phyloP scores from a whole-genome alignment of 2,797 vertebrate species.

The Labeo calbasu region DNA sequence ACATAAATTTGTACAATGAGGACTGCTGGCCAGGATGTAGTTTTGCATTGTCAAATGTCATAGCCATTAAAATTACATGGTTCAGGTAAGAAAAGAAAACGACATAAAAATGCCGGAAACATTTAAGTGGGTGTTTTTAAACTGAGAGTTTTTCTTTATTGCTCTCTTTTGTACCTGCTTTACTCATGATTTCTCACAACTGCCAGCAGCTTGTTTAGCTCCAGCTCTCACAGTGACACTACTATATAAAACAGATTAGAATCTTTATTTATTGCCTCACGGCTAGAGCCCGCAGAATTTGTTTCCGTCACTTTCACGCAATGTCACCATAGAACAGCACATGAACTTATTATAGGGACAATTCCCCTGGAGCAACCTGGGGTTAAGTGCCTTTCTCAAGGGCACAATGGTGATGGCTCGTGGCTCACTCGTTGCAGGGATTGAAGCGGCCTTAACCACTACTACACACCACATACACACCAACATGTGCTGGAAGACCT shows the following conservation, averaged over 20 bases:
- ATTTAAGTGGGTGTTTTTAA: neutral
- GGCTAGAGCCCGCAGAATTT: constrained; percentile 11
- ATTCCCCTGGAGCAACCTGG: constrained; percentile 23
- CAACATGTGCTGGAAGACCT: constrained; percentile 8
- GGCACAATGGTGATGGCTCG: constrained; percentile 18
- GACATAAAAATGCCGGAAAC: neutral
- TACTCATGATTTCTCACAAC: neutral
- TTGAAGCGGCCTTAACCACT: constrained; percentile 11
- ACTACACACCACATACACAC: constrained; percentile 31
- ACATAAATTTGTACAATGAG: neutral
- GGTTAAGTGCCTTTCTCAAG: constrained; percentile 38
- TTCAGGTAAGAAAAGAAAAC: neutral
- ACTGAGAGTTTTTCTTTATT: constrained; percentile 3
- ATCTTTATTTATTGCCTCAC: constrained; percentile 27
- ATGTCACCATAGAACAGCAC: constrained; percentile 20
- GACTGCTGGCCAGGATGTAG: constrained; percentile 1
- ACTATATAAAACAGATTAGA: constrained; percentile 27
- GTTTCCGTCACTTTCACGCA: constrained; percentile 24
- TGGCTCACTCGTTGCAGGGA: constrained; percentile 22
- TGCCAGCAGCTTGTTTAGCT: constrained; percentile 17
- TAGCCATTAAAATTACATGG: neutral
- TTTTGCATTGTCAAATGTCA: constrained; percentile 27
- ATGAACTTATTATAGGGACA: constrained; percentile 30
- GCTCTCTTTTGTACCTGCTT: neutral
- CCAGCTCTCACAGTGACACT: constrained; percentile 4